Evolutionary conservation across 2,888 invertebrate genomes (phyloP).

Genomic region (Cynaeus angustus): DNA sequence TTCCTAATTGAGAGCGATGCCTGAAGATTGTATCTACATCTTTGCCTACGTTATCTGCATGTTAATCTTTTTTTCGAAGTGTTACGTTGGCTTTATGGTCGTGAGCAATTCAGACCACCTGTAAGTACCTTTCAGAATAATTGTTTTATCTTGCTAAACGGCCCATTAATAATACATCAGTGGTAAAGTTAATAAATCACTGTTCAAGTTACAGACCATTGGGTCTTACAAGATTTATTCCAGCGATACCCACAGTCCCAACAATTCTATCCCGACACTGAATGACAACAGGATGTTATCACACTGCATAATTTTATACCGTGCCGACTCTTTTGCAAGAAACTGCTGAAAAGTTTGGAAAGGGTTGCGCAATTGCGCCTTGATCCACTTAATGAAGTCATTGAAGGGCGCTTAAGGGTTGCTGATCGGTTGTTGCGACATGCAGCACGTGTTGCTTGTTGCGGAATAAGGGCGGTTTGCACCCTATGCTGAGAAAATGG

Average conservation of each 20-base stretch:
- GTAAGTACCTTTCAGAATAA: slow-evolving; percentile 37
- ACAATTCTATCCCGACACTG: slow-evolving; percentile 18
- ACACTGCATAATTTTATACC: slow-evolving; percentile 13
- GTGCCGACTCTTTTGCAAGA: slow-evolving; percentile 27
- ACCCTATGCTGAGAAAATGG: slow-evolving; percentile 59
- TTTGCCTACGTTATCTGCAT: slow-evolving; percentile 14
- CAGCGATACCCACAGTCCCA: slow-evolving; percentile 32
- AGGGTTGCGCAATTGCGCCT: slow-evolving; percentile 18
- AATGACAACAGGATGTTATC: slow-evolving; percentile 33
- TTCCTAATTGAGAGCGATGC: slow-evolving; percentile 29
- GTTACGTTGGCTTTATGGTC: slow-evolving; percentile 20
- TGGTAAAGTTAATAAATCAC: slow-evolving; percentile 41
- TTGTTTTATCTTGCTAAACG: slow-evolving; percentile 44
- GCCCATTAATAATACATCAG: slow-evolving; percentile 45
- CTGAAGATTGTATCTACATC: slow-evolving; percentile 16
- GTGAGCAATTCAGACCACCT: slow-evolving; percentile 39
- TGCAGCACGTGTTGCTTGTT: slow-evolving; percentile 43
- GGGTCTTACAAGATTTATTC: slow-evolving; percentile 29
- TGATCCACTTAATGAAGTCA: slow-evolving; percentile 24
- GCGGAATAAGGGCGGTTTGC: slow-evolving; percentile 32
- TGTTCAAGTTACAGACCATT: slow-evolving; percentile 33
- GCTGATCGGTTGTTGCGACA: slow-evolving; percentile 33
- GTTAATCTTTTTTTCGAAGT: slow-evolving; percentile 34
- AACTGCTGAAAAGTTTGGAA: slow-evolving; percentile 10
- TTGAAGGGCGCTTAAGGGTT: slow-evolving; percentile 25